Evolutionary conservation across 2,113 vertebrate genomes (phyloP), one percentile per base, ranked within the genome.

Genomic region (Neomonachus schauinslandi): DNA sequence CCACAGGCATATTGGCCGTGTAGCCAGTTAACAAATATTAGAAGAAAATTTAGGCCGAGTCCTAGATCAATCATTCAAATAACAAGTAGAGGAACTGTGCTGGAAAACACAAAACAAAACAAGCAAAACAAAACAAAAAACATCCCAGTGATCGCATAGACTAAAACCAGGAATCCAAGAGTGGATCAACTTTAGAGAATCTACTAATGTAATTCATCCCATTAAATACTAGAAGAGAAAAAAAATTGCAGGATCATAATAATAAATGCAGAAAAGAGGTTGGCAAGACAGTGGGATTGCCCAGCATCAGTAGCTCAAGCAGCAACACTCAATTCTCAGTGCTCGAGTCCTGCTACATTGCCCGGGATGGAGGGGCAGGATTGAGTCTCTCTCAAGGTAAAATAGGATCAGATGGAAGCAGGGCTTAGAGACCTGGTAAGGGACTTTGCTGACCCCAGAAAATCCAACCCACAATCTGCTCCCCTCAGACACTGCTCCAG

Each of bases 41-140:
- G 91, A 91, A 89, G 39, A 71, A 24, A 77, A 79, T 63, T 74
- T 94, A 89, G 19, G 18, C 51, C 51, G 28, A 76, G n/a, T 59
- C 42, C 26, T 81, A 86, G 49, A 69, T 49, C 24, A 91, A 4
- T 39, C 72, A 65, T 49, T 71, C 42, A 92, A 49, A 86, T 92
- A 79, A 36, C 3, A 88, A 65, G n/a, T 51, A 42, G 49, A 95
- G 77, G 55, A 63, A 85, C 28, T 16, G 65, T 71, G 31, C 31
- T 82, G 21, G 33, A 49, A 42, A 67, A 53, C 61, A 42, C 15
- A 63, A 53, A n/a, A 26, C 4, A 28, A 7, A 18, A 22, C 57
- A 59, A 2, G 57, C 33, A 72, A 59, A 49, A 65, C 55, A 46
- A 16, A 53, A 49, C n/a, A 28, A 15, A 46, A 7, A 4, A 31